Base-by-base conservation (phyloP, 53 echinoderm and acorn worm species). In the Echinometra lucunter region DNA sequence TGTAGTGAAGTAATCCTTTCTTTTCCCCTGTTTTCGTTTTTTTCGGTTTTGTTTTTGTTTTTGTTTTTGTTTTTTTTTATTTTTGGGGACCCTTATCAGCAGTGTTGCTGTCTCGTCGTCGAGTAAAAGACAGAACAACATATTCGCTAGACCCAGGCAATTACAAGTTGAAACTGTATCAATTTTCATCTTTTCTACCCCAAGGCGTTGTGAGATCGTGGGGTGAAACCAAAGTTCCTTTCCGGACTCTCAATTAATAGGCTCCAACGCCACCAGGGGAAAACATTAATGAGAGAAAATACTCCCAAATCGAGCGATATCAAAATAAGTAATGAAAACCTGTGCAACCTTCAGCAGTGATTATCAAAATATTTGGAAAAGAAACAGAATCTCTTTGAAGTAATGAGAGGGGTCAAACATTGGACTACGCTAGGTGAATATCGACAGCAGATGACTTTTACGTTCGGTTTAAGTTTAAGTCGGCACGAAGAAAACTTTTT, bases 201-300 rank as follows among this genome's bases (percentile, higher is more conserved):
- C 37, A 10, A 45, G 85, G 85, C 49, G 7, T 27, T 85, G 49
- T n/a, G 30, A 28, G 85, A 85, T 45, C 85, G 28, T 85, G 85
- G 85, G 47, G 85, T 85, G 85, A 85, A 47, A 85, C 12, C 27
- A 25, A 5, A 85, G 28, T 85, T n/a, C 47, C 13, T 85, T 85
- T 85, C 85, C 85, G 85, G 85, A 13, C 85, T 85, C 78, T 45
- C 13, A 85, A 85, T 85, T 85, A 85, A 85, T 28, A 85, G 45
- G 85, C 28, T n/a, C 11, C 45, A 85, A 49, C 53, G 11, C 85
- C 85, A 47, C 85, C 27, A 30, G 85, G 11, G 49, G 15, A 83
- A 85, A 85, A 85, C 85, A 85, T 85, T 85, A 25, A 85, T 49
- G 85, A 85, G 47, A 85, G 85, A 85, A 85, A 85, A 78, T 78